Base-by-base conservation (phyloP, 2,113 vertebrate species). In the Phylloscopus trochilus region DNA sequence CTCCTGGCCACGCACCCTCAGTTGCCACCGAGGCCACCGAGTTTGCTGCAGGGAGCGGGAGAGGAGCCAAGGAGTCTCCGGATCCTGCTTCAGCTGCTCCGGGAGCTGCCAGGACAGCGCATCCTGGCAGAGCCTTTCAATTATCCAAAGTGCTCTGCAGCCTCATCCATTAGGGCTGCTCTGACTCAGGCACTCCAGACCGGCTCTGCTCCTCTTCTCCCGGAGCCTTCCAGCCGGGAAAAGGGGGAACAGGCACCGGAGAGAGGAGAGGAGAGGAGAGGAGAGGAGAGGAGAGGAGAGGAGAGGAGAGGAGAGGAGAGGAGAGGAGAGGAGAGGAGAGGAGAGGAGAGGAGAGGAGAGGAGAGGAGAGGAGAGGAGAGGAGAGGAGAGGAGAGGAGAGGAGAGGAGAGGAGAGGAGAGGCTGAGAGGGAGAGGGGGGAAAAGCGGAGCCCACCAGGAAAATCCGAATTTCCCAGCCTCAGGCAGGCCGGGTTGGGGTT, bases 141-240 rank as follows among this genome's bases (percentile, higher is more conserved):
- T 97, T 96, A 97, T 87, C 75, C 83, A 87, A 83, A 97, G 96
- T 97, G 97, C 96, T 92, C 60, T 8, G 93, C 92, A 15, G 46
- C 93, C 93, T 82, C 92, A 76, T 96, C 96, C 96, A 92, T 97
- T 80, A 96, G 95, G 24, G 81, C 60, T 8, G 70, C 70, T 90
- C 92, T 95, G 92, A 95, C 53, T 95, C 96, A 93, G 92, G 80
- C 60, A 0, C 70, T 66, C 15, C 92, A 35, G 74, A 15, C 58
- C 49, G 56, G 37, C 89, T 74, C 82, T 26, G 58, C 81, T 33
- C 69, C 37, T 1, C 22, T 5, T 7, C 55, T 30, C 28, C 55
- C 11, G 17, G 4, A 1, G 1, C 16, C 15, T 6, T 62, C 66
- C 80, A 13, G 81, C 47, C 0, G 93, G 77, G 84, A 91, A 81